phyloP scores from a whole-genome alignment of 2,888 invertebrate genomes.

The Zeuzera pyrina region DNA sequence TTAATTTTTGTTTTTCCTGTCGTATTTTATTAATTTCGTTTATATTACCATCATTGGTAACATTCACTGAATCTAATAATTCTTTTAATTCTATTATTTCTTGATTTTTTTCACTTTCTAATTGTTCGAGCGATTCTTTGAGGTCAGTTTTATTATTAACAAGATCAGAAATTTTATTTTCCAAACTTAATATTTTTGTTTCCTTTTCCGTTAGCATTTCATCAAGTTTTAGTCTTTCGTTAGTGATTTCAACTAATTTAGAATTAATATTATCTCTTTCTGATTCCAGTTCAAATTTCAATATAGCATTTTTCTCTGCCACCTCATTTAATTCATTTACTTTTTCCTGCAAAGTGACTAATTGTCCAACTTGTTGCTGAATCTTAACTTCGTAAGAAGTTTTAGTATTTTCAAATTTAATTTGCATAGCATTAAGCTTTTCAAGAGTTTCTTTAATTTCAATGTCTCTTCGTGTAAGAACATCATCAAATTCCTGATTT shows the following conservation, averaged over 20 bases:
- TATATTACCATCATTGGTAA: slow-evolving; percentile 26
- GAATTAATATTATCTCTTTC: slow-evolving; percentile 21
- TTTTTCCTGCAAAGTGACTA: slow-evolving; percentile 24
- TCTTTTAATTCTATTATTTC: slow-evolving; percentile 25
- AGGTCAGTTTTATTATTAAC: slow-evolving; percentile 8
- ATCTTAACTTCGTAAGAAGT: slow-evolving; percentile 22
- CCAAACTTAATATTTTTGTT: slow-evolving; percentile 19
- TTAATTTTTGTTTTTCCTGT: too few species aligned
- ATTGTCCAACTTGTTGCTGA: slow-evolving; percentile 21
- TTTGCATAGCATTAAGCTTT: slow-evolving; percentile 26
- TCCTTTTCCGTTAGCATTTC: slow-evolving; percentile 18
- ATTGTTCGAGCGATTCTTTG: too few species aligned
- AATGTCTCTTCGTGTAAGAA: slow-evolving; percentile 30
- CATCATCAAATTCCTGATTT: slow-evolving; percentile 29
- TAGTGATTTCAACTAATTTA: slow-evolving; percentile 17
- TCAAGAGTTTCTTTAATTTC: slow-evolving; percentile 34
- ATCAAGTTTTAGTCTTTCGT: slow-evolving; percentile 19
- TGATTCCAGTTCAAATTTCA: slow-evolving; percentile 16
- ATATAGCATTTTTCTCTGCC: slow-evolving; percentile 17
- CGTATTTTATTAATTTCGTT: slow-evolving; percentile 10
- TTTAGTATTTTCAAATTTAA: slow-evolving; percentile 27
- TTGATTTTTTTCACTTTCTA: slow-evolving; percentile 23
- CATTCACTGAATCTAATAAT: slow-evolving; percentile 16
- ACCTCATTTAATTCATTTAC: slow-evolving; percentile 21
- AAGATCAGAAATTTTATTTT: slow-evolving; percentile 15